These are phyloP conservation scores for Furcifer pardalis DNA, from an alignment of 2,797 vertebrate species.

Conservation along the genomic window DNA sequence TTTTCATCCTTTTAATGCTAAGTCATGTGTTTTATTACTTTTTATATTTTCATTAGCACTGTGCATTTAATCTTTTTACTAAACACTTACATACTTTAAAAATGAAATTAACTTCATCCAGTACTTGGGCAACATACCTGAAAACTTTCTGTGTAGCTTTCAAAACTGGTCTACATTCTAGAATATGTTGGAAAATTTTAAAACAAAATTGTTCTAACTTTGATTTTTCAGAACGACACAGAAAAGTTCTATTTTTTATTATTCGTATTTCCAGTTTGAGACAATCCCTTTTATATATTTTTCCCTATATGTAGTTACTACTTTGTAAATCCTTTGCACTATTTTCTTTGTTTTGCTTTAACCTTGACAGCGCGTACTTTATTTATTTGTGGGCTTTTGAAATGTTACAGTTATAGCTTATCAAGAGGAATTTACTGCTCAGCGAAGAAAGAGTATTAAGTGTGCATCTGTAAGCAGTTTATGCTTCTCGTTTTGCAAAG, in stretches of 20 bases:
- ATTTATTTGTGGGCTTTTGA: constrained; percentile 19
- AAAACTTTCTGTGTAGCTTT: background rate
- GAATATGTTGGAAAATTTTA: background rate
- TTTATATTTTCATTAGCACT: background rate
- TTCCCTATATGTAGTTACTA: background rate
- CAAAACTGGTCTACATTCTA: background rate
- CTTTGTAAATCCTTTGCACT: background rate
- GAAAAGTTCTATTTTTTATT: constrained; percentile 7
- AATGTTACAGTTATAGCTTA: constrained; percentile 12
- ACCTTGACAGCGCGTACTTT: background rate
- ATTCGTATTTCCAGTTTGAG: background rate
- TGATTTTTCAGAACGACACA: background rate
- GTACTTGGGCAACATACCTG: background rate
- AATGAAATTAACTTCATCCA: background rate
- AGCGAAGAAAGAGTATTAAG: constrained; percentile 12
- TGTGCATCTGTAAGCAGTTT: constrained; percentile 28
- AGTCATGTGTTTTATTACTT: background rate
- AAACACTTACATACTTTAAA: background rate
- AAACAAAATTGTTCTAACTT: background rate
- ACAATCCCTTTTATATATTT: constrained; percentile 7
- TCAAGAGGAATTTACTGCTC: constrained; percentile 28
- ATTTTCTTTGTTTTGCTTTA: constrained; percentile 8
- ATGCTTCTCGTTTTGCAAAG: constrained; percentile 22
- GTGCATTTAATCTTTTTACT: background rate
- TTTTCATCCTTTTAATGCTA: background rate